A percentile compares a stretch with the other conserved stretches of the same genome.
phyloP scores from a whole-genome alignment of 2,888 invertebrate genomes.

The Hybos culiciformis region DNA sequence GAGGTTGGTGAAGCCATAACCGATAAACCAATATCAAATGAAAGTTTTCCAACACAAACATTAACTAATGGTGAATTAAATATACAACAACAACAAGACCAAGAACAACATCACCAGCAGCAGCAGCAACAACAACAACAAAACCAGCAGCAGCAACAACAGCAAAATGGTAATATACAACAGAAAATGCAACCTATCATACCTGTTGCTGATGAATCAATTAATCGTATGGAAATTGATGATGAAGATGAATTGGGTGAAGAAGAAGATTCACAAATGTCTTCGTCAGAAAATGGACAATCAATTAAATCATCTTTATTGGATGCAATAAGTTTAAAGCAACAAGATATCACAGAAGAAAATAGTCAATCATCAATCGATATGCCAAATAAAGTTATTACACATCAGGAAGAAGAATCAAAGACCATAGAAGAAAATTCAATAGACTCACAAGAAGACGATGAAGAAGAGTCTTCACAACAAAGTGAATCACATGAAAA shows the following conservation, averaged over 20 bases:
- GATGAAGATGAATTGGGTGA: conserved; percentile 16
- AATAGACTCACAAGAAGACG: conserved; percentile 7
- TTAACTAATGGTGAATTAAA: too few relatives aligned
- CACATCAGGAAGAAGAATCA: conserved; percentile 13
- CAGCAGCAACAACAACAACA: conserved; percentile 17
- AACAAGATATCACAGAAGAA: conserved; percentile 11
- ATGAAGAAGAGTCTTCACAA: conserved; percentile 14
- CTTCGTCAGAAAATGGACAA: conserved; percentile 24
- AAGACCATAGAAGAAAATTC: conserved; percentile 8
- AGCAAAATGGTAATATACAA: conserved; percentile 23
- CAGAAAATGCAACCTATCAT: conserved; percentile 17
- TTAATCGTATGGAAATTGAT: conserved; percentile 15
- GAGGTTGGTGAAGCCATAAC: conserved; percentile 21
- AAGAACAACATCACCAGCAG: conserved; percentile 14
- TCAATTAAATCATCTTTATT: conserved; percentile 9
- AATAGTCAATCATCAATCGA: conserved; percentile 2
- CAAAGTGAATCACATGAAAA: conserved; percentile 15
- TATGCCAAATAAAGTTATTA: neutral
- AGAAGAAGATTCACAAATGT: conserved; percentile 30
- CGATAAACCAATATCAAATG: conserved; percentile 21
- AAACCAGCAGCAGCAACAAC: conserved; percentile 13
- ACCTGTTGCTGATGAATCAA: conserved; percentile 11
- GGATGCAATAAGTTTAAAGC: conserved; percentile 10
- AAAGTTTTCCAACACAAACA: too few relatives aligned
- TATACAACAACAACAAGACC: conserved; percentile 18